Evolutionary conservation across 2,888 invertebrate genomes (phyloP), one percentile per base, ranked within the genome.

Genomic region (Mamestra brassicae): DNA sequence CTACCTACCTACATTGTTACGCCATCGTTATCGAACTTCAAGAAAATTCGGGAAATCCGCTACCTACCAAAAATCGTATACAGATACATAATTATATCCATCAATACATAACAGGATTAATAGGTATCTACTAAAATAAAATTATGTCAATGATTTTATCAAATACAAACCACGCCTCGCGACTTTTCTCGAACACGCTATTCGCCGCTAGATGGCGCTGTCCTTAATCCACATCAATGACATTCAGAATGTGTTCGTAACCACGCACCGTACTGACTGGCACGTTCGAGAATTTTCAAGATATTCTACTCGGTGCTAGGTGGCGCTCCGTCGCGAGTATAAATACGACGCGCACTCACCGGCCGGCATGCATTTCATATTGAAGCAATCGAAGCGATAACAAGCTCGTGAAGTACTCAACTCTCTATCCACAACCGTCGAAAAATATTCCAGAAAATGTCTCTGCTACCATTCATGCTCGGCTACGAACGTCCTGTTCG

Each of bases 151-250:
- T 26, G 26, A 26, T 26, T 26, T 26, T 68, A 61, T 26, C 3
- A 58, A 67, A 10, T 13, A 13, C n/a, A 3, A 1, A 5, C 55
- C 8, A 10, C 3, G 0, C n/a, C 10, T 0, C 2, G 64, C 4
- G 34, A 26, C 58, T 34, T 62, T 71, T 66, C 55, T 38, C 10
- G 69, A 34, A 66, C 10, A 6, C 83, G 88, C 95, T 92, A 92
- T 89, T 92, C 84, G 75, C 52, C 87, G 80, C 89, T 90, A 94
- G 94, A 92, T 93, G 93, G 90, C 94, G 90, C 81, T 89, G 4
- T 55, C 11, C 1, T 3, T 17, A 55, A 13, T 2, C 11, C 15
- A 15, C 4, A 0, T 38, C 36, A 36, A 60, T 52, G 67, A 52
- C 42, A 63, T 34, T 52, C 67, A 0, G 55, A 38, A 0, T 61